Base-by-base conservation (phyloP, 2,113 vertebrate genomes). In the Bufo gargarizans region DNA sequence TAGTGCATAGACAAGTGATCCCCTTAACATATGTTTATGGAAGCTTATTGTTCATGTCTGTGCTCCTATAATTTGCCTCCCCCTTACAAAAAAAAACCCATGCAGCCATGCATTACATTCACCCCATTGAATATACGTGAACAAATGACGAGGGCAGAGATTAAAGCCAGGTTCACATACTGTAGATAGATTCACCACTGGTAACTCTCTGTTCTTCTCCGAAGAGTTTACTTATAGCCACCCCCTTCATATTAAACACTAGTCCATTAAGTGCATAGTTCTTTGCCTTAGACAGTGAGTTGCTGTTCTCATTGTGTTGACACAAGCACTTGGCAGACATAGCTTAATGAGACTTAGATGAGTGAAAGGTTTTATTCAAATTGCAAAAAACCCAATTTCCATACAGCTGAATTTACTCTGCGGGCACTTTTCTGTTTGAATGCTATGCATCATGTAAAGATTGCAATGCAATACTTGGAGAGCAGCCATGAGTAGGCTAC, bases 141-240 rank as follows among this genome's bases (percentile, higher is more conserved):
- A 77, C n/a, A 77, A 53, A 53, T 55, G 11, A 1, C 13, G 10
- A 53, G 50, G 20, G 47, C 6, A 50, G 8, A 19, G 50, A 78
- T 55, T n/a, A 78, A 9, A 55, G 16, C 0, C 22, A 45, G 55
- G n/a, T 59, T 81, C 56, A 58, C 55, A 81, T 61, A 33, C 33
- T 33, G 33, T 33, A 7, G 55, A 10, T 55, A 80, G 22, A 59
- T 58, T 43, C 58, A 33, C 78, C 78, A 81, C 14, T 19, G 61
- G 7, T 17, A 22, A 69, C 82, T 65, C 63, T 17, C 11, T 55
- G 63, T 33, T 53, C 43, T 84, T 78, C 85, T 47, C 55, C 91
- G 91, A 92, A 4, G 58, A 33, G 81, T 92, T 71, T 71, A 67
- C n/a, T 55, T 69, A 55, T 55, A 71, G 49, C 50, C 7, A 16